Evolutionary conservation across 1,140 invertebrate genomes (phyloP), one percentile per base, ranked within the genome.

Genomic region (Eubasilissa regina): DNA sequence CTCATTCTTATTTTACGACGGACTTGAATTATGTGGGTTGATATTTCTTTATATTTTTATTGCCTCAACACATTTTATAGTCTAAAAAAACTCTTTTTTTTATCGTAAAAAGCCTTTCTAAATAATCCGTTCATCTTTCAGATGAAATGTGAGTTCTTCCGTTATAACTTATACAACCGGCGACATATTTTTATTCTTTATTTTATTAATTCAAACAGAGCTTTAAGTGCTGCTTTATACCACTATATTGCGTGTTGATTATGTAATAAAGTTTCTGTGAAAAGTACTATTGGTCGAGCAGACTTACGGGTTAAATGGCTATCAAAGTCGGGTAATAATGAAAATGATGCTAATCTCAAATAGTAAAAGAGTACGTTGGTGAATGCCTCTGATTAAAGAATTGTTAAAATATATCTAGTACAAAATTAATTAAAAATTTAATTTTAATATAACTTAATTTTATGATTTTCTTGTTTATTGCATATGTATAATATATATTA

Each of bases 81-180:
- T 21, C 47, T 1, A 66, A 25, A 47, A 51, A 51, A 51, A n/a
- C n/a, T n/a, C 25, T 35, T 48, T 21, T 51, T 25, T 70, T 70
- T 47, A 48, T 48, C 66, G 48, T 70, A 70, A 70, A 68, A 70
- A 70, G 48, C 45, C 66, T 70, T 53, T 70, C 66, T 19, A 70
- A 70, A 70, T 70, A 70, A 70, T 70, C 45, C 47, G 15, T 7
- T 47, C 47, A 70, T 70, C 17, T 70, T 51, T 48, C 15, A 51
- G 66, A 70, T 70, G 48, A 70, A 19, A 21, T 47, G 4, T 13
- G 45, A 70, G 66, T 6, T 25, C 47, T 70, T 70, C 51, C 17
- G 12, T 35, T 43, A 13, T 43, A 35, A 43, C 60, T 35, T 48
- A 51, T 47, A 17, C 19, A 19, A 19, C 47, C 6, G 0, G 66